Evolutionary conservation across 2,113 vertebrate species (phyloP).

Genomic region (Bujurquina vittata): DNA sequence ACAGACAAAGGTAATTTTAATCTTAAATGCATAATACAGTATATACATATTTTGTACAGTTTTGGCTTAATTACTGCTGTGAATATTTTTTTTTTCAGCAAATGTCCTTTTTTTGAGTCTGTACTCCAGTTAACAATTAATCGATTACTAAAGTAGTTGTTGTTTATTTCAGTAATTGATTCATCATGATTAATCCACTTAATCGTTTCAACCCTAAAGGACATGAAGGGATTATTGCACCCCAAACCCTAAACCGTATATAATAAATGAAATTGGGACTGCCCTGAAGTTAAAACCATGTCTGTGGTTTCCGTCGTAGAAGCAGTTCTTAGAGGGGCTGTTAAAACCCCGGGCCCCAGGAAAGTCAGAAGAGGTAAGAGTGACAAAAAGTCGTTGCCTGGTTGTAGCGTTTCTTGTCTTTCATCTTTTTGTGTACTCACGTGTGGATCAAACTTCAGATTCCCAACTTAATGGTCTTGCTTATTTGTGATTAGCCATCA

Average conservation of each 20-base stretch:
- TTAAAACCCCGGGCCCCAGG: slow-evolving; percentile 28
- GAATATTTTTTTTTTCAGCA: no score
- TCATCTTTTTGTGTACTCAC: neutral
- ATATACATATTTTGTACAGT: no score
- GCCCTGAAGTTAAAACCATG: neutral
- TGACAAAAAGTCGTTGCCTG: neutral
- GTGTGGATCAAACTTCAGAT: neutral
- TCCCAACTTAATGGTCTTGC: neutral
- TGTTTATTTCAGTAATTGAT: no score
- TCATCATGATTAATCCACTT: no score
- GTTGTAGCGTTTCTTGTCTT: neutral
- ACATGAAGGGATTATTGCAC: neutral
- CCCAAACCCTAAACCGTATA: neutral
- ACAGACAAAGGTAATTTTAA: no score
- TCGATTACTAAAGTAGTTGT: no score
- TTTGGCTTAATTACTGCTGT: no score
- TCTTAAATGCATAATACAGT: no score
- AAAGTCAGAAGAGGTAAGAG: slow-evolving; percentile 52
- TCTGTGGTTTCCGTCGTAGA: slow-evolving; percentile 58
- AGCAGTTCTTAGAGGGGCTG: slow-evolving; percentile 31
- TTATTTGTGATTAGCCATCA: neutral
- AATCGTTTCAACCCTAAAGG: no score
- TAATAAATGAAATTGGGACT: neutral
- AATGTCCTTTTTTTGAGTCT: no score
- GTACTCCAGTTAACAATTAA: no score